Conservation (phyloP, 2,797 vertebrate species). For the Sphenopsis melanotis region DNA sequence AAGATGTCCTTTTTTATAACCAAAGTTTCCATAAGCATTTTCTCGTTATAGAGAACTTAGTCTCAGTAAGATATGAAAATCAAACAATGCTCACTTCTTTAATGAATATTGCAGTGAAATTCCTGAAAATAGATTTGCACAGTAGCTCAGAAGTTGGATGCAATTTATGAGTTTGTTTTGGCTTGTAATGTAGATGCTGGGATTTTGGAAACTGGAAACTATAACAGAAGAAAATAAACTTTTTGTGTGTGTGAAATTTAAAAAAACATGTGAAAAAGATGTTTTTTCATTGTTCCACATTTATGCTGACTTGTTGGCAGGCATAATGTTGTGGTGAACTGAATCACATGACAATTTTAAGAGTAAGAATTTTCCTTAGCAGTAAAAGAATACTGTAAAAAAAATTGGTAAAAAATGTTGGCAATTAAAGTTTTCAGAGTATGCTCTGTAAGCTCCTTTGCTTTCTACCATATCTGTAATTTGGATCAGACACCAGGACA, state of each 20-base stretch:
- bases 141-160: neutral
- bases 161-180: neutral
- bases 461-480: neutral
- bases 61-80: neutral
- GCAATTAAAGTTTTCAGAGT: neutral
- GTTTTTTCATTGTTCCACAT: neutral
- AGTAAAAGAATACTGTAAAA: neutral
- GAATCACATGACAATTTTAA: neutral
- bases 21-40: neutral
- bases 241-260: neutral
- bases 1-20: neutral
- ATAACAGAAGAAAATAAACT: neutral
- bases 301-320: neutral
- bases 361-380: neutral
- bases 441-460: neutral
- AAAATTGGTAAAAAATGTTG: neutral
- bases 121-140: neutral
- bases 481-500: slow-evolving; percentile 2
- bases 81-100: neutral
- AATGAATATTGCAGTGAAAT: neutral
- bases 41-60: neutral
- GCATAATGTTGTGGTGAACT: neutral
- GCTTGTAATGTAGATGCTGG: neutral
- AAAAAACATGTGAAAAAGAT: neutral
- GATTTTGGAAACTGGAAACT: neutral